These are phyloP conservation scores for Manis javanica DNA, from an alignment of 2,797 vertebrate genomes.

Conservation along the genomic window DNA sequence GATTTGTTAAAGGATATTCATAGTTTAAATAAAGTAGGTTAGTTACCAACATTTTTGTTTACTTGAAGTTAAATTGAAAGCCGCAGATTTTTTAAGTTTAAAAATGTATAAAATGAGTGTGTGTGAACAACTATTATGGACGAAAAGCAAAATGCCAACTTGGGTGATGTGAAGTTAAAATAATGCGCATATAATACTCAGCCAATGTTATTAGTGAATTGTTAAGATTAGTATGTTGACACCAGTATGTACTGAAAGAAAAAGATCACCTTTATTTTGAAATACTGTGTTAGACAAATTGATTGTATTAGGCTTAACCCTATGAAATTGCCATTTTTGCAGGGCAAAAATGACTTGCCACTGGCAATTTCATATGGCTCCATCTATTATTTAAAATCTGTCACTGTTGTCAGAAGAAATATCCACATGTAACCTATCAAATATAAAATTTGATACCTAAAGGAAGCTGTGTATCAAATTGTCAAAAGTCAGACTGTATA, in stretches of 20 bases:
- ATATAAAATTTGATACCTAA: slow-evolving; percentile 13
- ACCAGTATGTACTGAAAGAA: background rate
- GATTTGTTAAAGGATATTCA: slow-evolving; percentile 1
- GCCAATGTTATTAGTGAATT: background rate
- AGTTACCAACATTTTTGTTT: background rate
- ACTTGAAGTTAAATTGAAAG: background rate
- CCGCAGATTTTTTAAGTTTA: background rate
- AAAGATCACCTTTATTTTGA: background rate
- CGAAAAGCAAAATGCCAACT: slow-evolving; percentile 2
- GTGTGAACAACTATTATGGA: background rate
- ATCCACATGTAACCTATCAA: background rate
- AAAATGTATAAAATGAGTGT: background rate
- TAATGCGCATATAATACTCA: background rate
- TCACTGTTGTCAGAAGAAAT: background rate
- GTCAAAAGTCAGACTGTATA: background rate
- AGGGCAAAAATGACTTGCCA: background rate
- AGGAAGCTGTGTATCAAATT: background rate
- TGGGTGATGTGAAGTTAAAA: slow-evolving; percentile 30
- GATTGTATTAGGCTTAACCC: background rate
- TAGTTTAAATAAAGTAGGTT: slow-evolving; percentile 6
- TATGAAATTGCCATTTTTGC: background rate
- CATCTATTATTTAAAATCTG: slow-evolving; percentile 7
- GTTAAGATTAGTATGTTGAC: background rate
- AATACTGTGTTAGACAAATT: slow-evolving; percentile 9
- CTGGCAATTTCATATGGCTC: background rate